Percentiles rank a stretch among this genome's conserved stretches.
Evolutionary conservation across 2,888 invertebrate genomes (phyloP).

Genomic region (Cataglyphis livida): DNA sequence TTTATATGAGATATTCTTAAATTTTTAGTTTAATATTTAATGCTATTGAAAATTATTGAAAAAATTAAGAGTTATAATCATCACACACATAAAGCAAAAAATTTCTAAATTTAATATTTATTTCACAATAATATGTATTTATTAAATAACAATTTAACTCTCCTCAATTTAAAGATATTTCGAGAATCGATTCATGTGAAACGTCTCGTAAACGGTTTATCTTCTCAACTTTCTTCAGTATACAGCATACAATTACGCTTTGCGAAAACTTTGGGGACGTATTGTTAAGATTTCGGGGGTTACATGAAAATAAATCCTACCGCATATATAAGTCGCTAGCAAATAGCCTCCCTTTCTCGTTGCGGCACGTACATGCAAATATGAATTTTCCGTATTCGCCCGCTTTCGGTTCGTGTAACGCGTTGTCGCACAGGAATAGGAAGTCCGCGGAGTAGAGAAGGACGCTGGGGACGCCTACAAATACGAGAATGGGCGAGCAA

Average conservation of each 20-base stretch:
- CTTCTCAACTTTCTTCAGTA: neutral
- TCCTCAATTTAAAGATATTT: neutral
- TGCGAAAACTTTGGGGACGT: slow-evolving; percentile 32
- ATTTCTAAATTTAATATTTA: slow-evolving; percentile 3
- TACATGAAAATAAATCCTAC: slow-evolving; percentile 24
- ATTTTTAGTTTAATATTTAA: slow-evolving; percentile 1
- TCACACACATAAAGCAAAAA: neutral
- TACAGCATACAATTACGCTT: slow-evolving; percentile 13
- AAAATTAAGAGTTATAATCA: neutral
- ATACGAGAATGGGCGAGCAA: slow-evolving; percentile 53
- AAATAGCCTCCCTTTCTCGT: slow-evolving; percentile 5
- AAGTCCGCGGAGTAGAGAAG: slow-evolving; percentile 22
- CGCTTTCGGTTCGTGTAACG: slow-evolving; percentile 46
- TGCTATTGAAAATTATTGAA: neutral
- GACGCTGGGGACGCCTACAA: slow-evolving; percentile 43
- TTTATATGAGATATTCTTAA: slow-evolving; percentile 5
- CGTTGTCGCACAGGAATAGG: slow-evolving; percentile 41
- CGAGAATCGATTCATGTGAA: slow-evolving; percentile 12
- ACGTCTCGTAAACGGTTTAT: slow-evolving; percentile 26
- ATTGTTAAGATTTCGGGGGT: slow-evolving; percentile 22
- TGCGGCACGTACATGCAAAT: slow-evolving; percentile 59
- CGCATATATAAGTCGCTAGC: slow-evolving; percentile 16
- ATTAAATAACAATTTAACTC: neutral
- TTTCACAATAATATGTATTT: neutral
- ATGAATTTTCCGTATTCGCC: slow-evolving; percentile 53